Conservation (phyloP, 2,888 invertebrate genomes). For the Sinohyriopsis cumingii region DNA sequence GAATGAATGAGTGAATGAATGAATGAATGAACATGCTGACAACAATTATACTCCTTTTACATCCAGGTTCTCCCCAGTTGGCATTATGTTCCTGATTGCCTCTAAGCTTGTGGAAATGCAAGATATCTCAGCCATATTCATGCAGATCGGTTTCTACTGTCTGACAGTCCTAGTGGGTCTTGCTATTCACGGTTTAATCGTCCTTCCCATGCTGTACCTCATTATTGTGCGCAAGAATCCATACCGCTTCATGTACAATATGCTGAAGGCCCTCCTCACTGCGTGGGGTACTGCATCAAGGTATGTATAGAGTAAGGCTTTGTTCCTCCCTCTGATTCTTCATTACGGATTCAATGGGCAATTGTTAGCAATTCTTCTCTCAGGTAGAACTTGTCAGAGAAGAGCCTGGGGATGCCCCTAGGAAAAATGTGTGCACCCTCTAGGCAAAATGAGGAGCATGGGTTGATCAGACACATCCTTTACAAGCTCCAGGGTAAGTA, state of each 20-base stretch:
- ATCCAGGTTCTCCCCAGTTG: conserved; percentile 69
- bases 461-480: no score
- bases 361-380: background rate
- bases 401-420: background rate
- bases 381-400: background rate
- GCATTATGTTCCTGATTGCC: conserved; percentile 76
- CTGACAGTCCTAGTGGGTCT: conserved; percentile 87
- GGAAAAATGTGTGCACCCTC: no score
- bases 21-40: conserved; percentile 10
- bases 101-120: conserved; percentile 92
- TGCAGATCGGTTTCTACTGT: conserved; percentile 92
- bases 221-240: conserved; percentile 61
- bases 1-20: background rate
- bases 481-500: no score
- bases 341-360: background rate
- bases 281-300: conserved; percentile 66
- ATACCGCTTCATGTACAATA: conserved; percentile 47
- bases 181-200: conserved; percentile 91
- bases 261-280: conserved; percentile 78
- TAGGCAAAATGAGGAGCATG: no score
- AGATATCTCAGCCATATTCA: conserved; percentile 84
- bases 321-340: no score
- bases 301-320: conserved; percentile 25
- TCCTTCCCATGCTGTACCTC: conserved; percentile 90
- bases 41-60: background rate